A percentile compares a stretch with the other conserved stretches of the same genome.
Conservation (phyloP, 1,140 invertebrate genomes). For the Apis cerana region DNA sequence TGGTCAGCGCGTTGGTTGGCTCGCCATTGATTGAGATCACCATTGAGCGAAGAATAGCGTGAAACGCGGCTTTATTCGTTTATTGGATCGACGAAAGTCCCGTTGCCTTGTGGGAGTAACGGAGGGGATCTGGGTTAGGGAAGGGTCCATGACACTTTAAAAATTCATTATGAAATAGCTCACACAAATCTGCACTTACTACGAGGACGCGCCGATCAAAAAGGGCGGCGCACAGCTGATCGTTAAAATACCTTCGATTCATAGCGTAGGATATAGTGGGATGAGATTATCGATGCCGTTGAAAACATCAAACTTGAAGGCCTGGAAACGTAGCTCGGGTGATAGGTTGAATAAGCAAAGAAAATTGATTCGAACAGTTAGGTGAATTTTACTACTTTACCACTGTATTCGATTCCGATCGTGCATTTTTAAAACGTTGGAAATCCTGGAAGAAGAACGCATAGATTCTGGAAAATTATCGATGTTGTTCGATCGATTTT, state of each 20-base stretch:
- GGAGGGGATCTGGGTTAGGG: conserved; percentile 60
- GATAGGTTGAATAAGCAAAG: no score
- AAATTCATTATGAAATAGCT: conserved; percentile 68
- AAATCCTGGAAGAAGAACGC: no score
- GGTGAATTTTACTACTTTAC: background rate
- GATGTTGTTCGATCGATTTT: background rate
- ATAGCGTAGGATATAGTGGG: no score
- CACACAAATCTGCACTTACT: conserved; percentile 67
- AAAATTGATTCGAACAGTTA: background rate
- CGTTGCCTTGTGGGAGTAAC: conserved; percentile 62
- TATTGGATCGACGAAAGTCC: conserved; percentile 68
- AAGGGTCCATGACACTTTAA: conserved; percentile 64
- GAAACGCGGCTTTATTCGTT: conserved; percentile 63
- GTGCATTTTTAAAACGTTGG: background rate
- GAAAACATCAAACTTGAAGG: background rate
- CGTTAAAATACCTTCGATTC: conserved; percentile 23
- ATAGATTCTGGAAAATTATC: background rate
- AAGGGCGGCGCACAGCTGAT: conserved; percentile 24
- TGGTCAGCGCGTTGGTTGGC: no score
- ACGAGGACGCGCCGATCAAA: conserved; percentile 52
- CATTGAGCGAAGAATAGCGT: conserved; percentile 31
- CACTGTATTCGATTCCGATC: no score
- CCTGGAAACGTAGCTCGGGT: no score
- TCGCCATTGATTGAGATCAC: no score
- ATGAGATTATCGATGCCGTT: background rate